Evolutionary conservation across 2,113 vertebrate genomes (phyloP), one percentile per base, ranked within the genome.

Genomic region (Mugil cephalus): DNA sequence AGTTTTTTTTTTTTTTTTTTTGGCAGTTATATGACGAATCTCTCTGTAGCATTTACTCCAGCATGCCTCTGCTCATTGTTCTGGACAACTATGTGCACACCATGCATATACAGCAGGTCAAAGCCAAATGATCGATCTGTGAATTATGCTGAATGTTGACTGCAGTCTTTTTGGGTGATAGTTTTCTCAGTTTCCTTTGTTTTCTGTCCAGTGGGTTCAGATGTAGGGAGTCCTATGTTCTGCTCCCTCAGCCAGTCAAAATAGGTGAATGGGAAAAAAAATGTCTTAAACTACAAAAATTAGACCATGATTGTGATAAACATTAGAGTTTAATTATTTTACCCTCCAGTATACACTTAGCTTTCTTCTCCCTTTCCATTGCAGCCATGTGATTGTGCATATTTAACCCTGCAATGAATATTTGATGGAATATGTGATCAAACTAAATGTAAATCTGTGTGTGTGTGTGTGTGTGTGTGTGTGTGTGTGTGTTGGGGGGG

Each of bases 371-470:
- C 61, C 18, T 52, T 45, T 74, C 67, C 71, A 1, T 69, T 62
- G 59, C 45, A 61, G 46, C 46, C 79, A 61, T 10, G 13, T 87
- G 78, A 79, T 40, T 14, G 43, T 69, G 77, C 84, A 82, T 84
- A 87, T 88, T 87, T 86, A 85, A 85, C 79, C 71, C 81, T 84
- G 68, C 74, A 8, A 89, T 90, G 66, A 88, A 93, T 91, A 87
- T 91, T 93, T 89, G 72, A 92, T 89, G 58, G 83, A 84, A 86
- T 85, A 77, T 83, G 73, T 84, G 80, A 91, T 90, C 83, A 90
- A 79, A 87, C 45, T 74, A 80, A 89, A 90, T 88, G 67, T 88
- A 87, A 88, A 88, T 85, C 69, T 63, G 66, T 55, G 17, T 30
- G 46, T 53, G 30, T n/a, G n/a, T n/a, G n/a, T n/a, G n/a, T n/a